phyloP scores from a whole-genome alignment of 2,113 vertebrate species.

The Lasiurus cinereus region DNA sequence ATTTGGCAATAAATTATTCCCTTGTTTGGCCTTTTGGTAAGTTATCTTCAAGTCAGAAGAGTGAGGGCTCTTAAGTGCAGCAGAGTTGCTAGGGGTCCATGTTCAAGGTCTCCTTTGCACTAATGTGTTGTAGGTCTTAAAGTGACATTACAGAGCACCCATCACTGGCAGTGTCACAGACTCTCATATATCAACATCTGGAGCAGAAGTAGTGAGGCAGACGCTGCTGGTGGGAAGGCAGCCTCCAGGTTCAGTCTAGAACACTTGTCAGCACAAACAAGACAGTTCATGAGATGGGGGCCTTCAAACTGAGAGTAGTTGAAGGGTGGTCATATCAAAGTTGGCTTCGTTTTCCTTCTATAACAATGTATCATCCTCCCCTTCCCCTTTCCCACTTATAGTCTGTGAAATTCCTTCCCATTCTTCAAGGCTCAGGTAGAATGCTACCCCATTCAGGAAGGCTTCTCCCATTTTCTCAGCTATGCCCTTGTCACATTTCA shows the following conservation, averaged over 20 bases:
- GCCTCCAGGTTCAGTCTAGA: not conserved
- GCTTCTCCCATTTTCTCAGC: not conserved
- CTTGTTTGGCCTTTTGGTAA: constrained; percentile 59
- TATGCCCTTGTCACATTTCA: not conserved
- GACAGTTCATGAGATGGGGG: not conserved
- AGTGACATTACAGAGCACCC: constrained; percentile 39
- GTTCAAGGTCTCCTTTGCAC: constrained; percentile 42
- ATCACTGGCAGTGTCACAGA: constrained; percentile 2
- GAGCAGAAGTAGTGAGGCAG: constrained; percentile 25
- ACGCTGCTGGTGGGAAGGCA: not conserved
- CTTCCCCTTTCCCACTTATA: not conserved
- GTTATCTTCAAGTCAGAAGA: constrained; percentile 66
- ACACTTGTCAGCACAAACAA: not conserved
- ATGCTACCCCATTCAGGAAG: not conserved
- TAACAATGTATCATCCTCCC: not conserved
- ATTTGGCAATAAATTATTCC: constrained; percentile 70
- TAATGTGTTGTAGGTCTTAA: not conserved
- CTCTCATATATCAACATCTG: constrained; percentile 34
- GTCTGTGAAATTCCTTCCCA: not conserved
- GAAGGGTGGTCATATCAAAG: not conserved
- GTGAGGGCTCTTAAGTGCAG: constrained; percentile 45
- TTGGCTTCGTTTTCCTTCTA: not conserved
- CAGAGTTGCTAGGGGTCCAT: constrained; percentile 40
- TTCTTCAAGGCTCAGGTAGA: not conserved
- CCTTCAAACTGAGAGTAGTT: not conserved